Base-by-base conservation (phyloP, 2,888 invertebrate genomes). In the Desoria tigrina region DNA sequence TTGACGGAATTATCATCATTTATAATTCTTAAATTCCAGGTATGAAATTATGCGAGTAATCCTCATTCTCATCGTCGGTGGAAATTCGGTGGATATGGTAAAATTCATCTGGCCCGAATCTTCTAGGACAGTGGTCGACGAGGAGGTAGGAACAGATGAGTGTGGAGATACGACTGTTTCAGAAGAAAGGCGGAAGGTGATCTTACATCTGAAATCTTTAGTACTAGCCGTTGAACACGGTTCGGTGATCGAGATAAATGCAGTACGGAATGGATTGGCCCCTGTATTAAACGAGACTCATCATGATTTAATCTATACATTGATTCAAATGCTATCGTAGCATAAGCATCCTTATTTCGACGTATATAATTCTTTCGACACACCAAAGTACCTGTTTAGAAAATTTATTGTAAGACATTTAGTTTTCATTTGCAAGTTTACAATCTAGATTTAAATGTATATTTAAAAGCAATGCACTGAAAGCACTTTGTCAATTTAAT, bases 161-260 rank as follows among this genome's bases (percentile, higher is more conserved):
- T 51, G 26, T 51, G 26, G 51, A 24, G 26, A 51, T 24, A 51
- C 51, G 7, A 51, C 14, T 16, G 26, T 51, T 26, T 21, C 51
- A 3, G 24, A 51, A 4, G 68, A 71, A 51, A 39, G 70, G 24
- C 60, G 61, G 26, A 42, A 42, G 27, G 68, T 74, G 28, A 59
- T 62, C 27, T 23, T 68, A n/a, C 63, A 68, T n/a, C 55, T 76
- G 0, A 74, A 74, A 61, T 74, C 76, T 2, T 61, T 76, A 0
- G 74, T 74, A 1, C 24, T 74, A 16, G 74, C 72, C 0, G 71
- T 74, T 4, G 70, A 76, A 32, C 68, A 72, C 54, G 69, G 70
- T 1, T 72, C 72, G 18, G 54, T 68, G 1, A 61, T 65, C 11
- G 72, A 72, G 63, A 65, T 76, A 18, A 63, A 68, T 42, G 42